phyloP scores from a whole-genome alignment of 2,888 invertebrate species.

The Lepidochrysops patricia region DNA sequence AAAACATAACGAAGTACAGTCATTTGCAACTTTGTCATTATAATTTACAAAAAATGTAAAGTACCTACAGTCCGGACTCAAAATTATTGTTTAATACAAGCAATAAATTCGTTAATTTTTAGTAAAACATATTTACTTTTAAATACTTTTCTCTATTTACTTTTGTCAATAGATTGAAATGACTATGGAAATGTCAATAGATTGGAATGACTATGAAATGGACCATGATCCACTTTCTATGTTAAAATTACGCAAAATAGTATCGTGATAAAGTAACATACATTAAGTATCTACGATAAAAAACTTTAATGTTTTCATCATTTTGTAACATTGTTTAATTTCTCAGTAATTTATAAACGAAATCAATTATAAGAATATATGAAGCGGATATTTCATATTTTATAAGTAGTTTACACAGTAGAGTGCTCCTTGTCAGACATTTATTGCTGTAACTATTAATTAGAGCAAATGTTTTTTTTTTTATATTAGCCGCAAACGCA shows the following conservation, averaged over 20 bases:
- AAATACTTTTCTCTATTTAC: neutral
- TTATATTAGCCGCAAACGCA: neutral
- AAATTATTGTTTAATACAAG: no score
- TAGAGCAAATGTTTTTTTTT: neutral
- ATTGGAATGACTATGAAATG: neutral
- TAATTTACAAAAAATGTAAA: neutral
- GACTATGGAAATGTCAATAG: neutral
- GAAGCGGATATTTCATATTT: neutral
- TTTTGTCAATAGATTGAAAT: neutral
- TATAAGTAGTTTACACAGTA: neutral
- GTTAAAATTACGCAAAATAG: neutral
- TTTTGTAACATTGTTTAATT: slow-evolving; percentile 1
- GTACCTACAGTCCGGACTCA: no score
- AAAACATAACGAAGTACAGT: neutral
- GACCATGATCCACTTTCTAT: neutral
- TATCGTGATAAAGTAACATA: neutral
- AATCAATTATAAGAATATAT: neutral
- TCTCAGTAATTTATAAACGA: neutral
- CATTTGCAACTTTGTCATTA: neutral
- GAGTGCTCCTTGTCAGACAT: neutral
- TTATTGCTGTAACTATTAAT: neutral
- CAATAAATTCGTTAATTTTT: slow-evolving; percentile 19
- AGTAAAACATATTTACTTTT: slow-evolving; percentile 18
- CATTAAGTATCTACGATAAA: neutral
- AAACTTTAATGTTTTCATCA: neutral